Percentiles rank a stretch among this genome's conserved stretches.
Conservation (phyloP, 2,888 invertebrate genomes). For the Spisula subtruncata region DNA sequence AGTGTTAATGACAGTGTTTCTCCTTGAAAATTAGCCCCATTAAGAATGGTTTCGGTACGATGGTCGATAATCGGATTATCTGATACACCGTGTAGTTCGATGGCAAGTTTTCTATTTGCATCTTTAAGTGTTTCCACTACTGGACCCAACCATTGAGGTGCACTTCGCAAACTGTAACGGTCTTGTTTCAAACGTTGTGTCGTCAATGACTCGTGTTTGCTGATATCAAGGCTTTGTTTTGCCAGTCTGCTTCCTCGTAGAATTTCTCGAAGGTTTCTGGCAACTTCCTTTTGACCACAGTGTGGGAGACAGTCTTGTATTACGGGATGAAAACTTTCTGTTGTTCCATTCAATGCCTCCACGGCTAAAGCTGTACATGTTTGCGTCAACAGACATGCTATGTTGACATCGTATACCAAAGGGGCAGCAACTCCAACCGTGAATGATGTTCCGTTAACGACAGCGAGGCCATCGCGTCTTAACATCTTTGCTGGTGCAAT, state of each 20-base stretch:
- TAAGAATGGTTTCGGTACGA: constrained; percentile 38
- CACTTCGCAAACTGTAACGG: constrained; percentile 51
- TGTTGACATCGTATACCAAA: constrained; percentile 46
- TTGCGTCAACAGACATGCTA: constrained; percentile 49
- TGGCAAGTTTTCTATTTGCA: constrained; percentile 28
- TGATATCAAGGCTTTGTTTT: constrained; percentile 37
- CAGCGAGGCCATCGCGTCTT: constrained; percentile 76
- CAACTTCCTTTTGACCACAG: constrained; percentile 50
- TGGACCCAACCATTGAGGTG: constrained; percentile 53
- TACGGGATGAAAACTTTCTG: constrained; percentile 49
- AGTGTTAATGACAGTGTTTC: constrained; percentile 52
- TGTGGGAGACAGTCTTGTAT: constrained; percentile 47
- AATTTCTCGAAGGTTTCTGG: constrained; percentile 46
- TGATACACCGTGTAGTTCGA: constrained; percentile 45
- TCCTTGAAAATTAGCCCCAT: constrained; percentile 56
- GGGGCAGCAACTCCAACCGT: constrained; percentile 44
- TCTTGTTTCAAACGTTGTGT: constrained; percentile 45
- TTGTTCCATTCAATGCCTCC: constrained; percentile 43
- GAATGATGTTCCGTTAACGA: constrained; percentile 62
- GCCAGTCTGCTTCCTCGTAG: constrained; percentile 43
- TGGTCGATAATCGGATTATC: constrained; percentile 59
- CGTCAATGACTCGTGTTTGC: constrained; percentile 22
- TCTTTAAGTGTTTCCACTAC: constrained; percentile 46
- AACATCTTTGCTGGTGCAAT: constrained; percentile 69
- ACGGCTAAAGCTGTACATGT: constrained; percentile 47